Base-by-base conservation (phyloP, 2,888 invertebrate species). In the Pocota personata region DNA sequence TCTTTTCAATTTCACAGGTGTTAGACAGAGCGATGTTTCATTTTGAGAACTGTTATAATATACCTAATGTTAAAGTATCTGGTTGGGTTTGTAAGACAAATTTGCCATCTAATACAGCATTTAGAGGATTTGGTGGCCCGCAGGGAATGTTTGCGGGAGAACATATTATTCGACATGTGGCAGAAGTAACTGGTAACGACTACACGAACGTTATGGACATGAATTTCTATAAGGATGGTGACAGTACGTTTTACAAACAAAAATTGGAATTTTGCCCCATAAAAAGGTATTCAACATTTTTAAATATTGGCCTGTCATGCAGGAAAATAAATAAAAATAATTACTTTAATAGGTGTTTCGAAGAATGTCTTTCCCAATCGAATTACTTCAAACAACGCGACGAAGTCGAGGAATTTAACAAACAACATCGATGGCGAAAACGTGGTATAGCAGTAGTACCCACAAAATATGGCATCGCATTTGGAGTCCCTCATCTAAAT, bases 101-200 rank as follows among this genome's bases (percentile, higher is more conserved):
- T 93, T 91, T 97, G 62, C 95, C 98, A 0, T 97, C 98, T 0
- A 98, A 98, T 90, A 98, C 98, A 0, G 98, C 98, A 0, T 98
- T 98, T 90, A 94, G 98, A 89, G 98, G 98, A 1, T 98, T 98
- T 89, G 98, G 98, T 5, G 97, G 95, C 0, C 98, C 98, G 0
- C 98, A 98, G 90, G 97, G 96, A 30, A 97, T 98, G 97, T 96
- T 97, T 90, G 94, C 95, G 1, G 96, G 95, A 0, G 98, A 98
- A 92, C 94, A 94, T 88, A 95, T 97, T 88, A 94, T 97, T 43
- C 93, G 96, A 84, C 95, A 97, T 87, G 94, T 98, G 12, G 97
- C 98, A 0, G 93, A 94, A 35, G 94, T 93, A 88, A 93, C 97
- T 21, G 94, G 94, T 0, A 94, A 95, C 87, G 94, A 95, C 88